phyloP scores from a whole-genome alignment of 2,113 vertebrate species.

The Xiphophorus couchianus region DNA sequence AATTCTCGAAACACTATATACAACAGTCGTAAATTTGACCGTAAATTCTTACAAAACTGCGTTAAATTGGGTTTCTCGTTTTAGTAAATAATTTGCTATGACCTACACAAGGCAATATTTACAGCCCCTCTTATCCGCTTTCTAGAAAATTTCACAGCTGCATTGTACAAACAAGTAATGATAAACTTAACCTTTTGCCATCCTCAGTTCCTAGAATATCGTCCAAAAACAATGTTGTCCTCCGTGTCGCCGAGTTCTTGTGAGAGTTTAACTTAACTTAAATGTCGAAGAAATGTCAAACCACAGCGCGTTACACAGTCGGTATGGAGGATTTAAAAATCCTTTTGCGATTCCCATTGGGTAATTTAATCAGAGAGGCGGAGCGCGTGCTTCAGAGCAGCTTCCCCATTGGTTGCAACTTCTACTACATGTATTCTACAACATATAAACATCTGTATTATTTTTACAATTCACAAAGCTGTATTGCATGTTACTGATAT shows the following conservation, averaged over 20 bases:
- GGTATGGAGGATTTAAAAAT: constrained; percentile 66
- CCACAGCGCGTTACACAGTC: rapidly evolving
- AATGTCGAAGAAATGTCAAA: background rate
- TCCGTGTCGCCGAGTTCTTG: background rate
- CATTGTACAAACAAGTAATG: background rate
- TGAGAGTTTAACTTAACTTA: background rate
- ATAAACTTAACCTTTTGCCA: constrained; percentile 78
- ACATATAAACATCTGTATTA: too few relatives aligned
- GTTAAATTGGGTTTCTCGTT: background rate
- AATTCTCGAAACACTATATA: background rate
- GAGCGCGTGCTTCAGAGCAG: background rate
- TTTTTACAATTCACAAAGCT: too few relatives aligned
- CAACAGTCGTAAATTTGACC: background rate
- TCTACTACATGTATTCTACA: too few relatives aligned
- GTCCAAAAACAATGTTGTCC: background rate
- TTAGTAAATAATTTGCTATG: background rate
- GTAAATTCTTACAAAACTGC: background rate
- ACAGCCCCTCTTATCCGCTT: background rate
- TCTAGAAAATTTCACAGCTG: background rate
- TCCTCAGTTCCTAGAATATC: constrained; percentile 45
- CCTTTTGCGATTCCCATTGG: constrained; percentile 47
- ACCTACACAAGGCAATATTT: background rate
- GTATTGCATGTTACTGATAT: background rate
- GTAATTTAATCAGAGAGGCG: background rate
- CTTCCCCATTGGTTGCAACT: constrained; percentile 52